A percentile compares a stretch with the other conserved stretches of the same genome.
These are phyloP conservation scores for Micromussa lordhowensis DNA, from an alignment of 92 coral and sea anemone species.

Conservation along the genomic window DNA sequence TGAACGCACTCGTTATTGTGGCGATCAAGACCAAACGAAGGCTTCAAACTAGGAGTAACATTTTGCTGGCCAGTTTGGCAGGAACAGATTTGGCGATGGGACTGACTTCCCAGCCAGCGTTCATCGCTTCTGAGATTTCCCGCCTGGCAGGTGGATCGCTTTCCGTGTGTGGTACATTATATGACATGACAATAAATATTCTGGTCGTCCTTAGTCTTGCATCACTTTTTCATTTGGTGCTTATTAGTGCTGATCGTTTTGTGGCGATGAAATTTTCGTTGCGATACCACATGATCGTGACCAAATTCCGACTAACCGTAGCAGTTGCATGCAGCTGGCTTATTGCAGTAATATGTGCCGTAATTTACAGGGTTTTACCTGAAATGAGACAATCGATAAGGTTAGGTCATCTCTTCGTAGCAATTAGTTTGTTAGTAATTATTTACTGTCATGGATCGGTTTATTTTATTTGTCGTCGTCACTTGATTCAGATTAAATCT, in stretches of 20 bases:
- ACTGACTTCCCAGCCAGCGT: neutral
- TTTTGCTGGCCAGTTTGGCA: slow-evolving; percentile 18
- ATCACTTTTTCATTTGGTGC: slow-evolving; percentile 6
- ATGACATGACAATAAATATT: neutral
- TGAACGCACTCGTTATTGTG: slow-evolving; percentile 17
- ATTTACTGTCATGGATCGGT: slow-evolving; percentile 20
- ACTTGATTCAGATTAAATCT: neutral
- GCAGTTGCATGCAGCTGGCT: slow-evolving; percentile 8
- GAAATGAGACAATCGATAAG: too few species aligned
- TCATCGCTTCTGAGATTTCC: slow-evolving; percentile 17
- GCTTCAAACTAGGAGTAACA: slow-evolving; percentile 20
- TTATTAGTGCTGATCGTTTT: neutral
- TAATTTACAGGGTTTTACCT: too few species aligned
- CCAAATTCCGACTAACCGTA: neutral
- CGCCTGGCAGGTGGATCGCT: neutral
- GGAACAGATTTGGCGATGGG: too few species aligned
- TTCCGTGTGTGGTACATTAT: neutral
- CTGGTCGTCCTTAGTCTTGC: neutral
- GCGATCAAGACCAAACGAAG: slow-evolving; percentile 21
- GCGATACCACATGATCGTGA: neutral
- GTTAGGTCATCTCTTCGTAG: too few species aligned
- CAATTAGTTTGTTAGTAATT: neutral
- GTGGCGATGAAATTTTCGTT: slow-evolving; percentile 15
- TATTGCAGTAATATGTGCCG: too few species aligned
- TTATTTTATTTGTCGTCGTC: slow-evolving; percentile 15